Percentiles rank a stretch among this genome's conserved stretches.
These are phyloP conservation scores for Drosophila chauvacae DNA, from an alignment of 1,140 invertebrate genomes.

Conservation along the genomic window DNA sequence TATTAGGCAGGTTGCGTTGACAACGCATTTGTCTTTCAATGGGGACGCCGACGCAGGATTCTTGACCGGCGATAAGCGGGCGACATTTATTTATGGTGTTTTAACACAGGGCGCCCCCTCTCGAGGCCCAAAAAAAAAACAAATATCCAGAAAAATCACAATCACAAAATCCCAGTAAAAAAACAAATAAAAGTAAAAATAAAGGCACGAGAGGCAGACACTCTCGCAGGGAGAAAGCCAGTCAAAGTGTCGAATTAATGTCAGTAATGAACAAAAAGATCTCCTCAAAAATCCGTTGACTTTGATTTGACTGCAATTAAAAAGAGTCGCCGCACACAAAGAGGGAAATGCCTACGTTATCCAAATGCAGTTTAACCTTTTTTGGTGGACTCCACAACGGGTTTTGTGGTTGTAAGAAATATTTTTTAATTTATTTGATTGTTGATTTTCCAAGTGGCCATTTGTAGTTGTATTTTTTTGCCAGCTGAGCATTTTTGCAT, in stretches of 20 bases:
- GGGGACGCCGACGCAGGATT: slow-evolving; percentile 74
- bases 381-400: slow-evolving; percentile 51
- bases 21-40: slow-evolving; percentile 81
- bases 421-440: slow-evolving; percentile 45
- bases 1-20: slow-evolving; percentile 83
- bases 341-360: slow-evolving; percentile 45
- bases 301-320: slow-evolving; percentile 57
- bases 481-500: slow-evolving; percentile 28
- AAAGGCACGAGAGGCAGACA: neutral
- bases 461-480: slow-evolving; percentile 18
- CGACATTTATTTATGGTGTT: slow-evolving; percentile 82
- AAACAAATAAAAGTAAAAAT: slow-evolving; percentile 27
- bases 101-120: slow-evolving; percentile 72
- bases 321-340: slow-evolving; percentile 48
- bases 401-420: slow-evolving; percentile 55
- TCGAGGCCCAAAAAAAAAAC: neutral
- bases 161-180: slow-evolving; percentile 3
- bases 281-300: slow-evolving; percentile 44
- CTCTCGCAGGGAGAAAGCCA: slow-evolving; percentile 26
- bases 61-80: slow-evolving; percentile 63
- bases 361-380: slow-evolving; percentile 75
- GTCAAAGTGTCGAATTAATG: slow-evolving; percentile 81
- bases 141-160: neutral
- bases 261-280: slow-evolving; percentile 60
- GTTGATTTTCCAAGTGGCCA: slow-evolving; percentile 30